These are phyloP conservation scores for Pachycephus smyrnensis DNA, from an alignment of 2,888 invertebrate species.

Conservation along the genomic window DNA sequence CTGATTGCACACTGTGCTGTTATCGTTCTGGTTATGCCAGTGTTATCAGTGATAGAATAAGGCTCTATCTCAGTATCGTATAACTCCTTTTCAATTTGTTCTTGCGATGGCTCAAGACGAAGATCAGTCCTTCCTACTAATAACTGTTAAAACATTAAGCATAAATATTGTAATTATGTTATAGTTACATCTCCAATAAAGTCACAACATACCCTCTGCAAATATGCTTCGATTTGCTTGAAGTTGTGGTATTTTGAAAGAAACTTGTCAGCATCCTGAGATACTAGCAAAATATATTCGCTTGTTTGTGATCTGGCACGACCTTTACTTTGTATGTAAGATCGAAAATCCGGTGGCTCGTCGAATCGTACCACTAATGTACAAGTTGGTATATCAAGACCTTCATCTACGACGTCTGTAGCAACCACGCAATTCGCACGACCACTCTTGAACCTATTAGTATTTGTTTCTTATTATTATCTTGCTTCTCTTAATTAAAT, in stretches of 20 bases:
- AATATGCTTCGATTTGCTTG: conserved; percentile 69
- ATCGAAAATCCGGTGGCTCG: conserved; percentile 77
- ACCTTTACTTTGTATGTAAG: conserved; percentile 92
- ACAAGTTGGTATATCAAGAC: conserved; percentile 87
- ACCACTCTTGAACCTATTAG: conserved; percentile 70
- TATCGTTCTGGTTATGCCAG: conserved; percentile 58
- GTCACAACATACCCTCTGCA: conserved; percentile 66
- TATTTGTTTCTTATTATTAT: background rate
- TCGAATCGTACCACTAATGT: conserved; percentile 84
- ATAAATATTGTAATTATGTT: conserved; percentile 21
- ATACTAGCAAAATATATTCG: conserved; percentile 72
- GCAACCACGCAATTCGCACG: conserved; percentile 76
- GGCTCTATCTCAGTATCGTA: conserved; percentile 71
- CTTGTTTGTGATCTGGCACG: conserved; percentile 80
- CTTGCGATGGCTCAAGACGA: conserved; percentile 69
- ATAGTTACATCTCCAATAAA: background rate
- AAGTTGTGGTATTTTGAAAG: conserved; percentile 65
- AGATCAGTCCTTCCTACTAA: conserved; percentile 72
- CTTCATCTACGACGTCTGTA: conserved; percentile 90
- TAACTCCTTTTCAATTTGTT: conserved; percentile 70
- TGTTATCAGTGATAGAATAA: conserved; percentile 58
- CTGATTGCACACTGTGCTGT: conserved; percentile 74
- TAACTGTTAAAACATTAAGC: conserved; percentile 62
- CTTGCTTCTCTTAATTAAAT: background rate
- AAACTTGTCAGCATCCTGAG: conserved; percentile 57